Base-by-base conservation (phyloP, 2,888 invertebrate genomes). In the Lasioglossum vierecki region DNA sequence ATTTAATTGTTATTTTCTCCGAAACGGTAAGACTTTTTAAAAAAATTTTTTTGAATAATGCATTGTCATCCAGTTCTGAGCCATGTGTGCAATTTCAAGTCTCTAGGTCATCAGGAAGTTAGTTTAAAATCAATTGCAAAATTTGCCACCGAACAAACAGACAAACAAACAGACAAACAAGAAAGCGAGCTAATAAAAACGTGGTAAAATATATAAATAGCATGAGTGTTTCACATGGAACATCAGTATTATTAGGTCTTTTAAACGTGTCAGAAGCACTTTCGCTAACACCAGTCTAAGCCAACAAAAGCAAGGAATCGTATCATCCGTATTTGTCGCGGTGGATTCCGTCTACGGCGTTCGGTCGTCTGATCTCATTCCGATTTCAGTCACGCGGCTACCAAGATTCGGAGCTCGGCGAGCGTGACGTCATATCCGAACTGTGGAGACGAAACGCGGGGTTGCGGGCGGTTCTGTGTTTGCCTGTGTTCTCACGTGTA, bases 371-470 rank as follows among this genome's bases (percentile, higher is more conserved):
- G 81, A 75, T 82, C 80, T 83, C 85, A 91, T 93, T 86, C 86
- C 87, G 91, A 94, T 94, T 94, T 92, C 88, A 88, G 93, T 93
- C 94, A 94, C 94, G 94, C 91, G 89, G 87, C 83, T 75, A 78
- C 57, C 90, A 89, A 90, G 88, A 88, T 82, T 86, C 87, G 90
- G 90, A 90, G 77, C 86, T 63, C 77, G 76, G 85, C 84, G 85
- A 76, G 80, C 87, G 83, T 90, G 89, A 90, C 91, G 90, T 92
- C 92, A 91, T 87, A 92, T 91, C 82, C 87, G 79, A 49, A 49
- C 22, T 22, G 53, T 0, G 22, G 6, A 49, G 49, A 18, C 18
- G 18, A 22, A 18, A 18, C 49, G 49, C 49, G 18, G 5, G 15
- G 46, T 1, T 13, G 46, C 46, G 22, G 22, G 49, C 0, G 49